Base-by-base conservation (phyloP, 1,140 invertebrate species). In the Oedothorax gibbosus region DNA sequence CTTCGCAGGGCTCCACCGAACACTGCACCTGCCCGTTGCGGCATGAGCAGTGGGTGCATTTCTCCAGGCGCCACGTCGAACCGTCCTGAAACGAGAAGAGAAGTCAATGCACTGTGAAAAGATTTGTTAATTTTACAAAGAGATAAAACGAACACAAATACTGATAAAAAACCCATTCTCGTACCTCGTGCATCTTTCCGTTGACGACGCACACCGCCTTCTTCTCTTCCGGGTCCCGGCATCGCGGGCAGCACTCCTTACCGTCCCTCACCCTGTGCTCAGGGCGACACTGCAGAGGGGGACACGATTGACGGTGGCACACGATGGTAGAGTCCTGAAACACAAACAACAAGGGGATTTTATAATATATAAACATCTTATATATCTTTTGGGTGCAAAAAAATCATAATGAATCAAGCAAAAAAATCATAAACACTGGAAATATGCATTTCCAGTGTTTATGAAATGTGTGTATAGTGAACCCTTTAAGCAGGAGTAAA, bases 11-110 rank as follows among this genome's bases (percentile, higher is more conserved):
- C 87, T 94, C 93, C 90, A 94, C 94, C 7, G 93, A 93, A 90
- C 96, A 98, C 2, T 93, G 92, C 5, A 95, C 93, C 88, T 94
- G 93, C 51, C 96, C 96, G 35, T 93, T 92, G 68, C 93, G 92
- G 90, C 97, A 98, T 85, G 89, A 90, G 89, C 96, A 98, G 15
- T 94, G 94, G 86, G 95, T 95, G 89, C 97, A 98, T 90, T 77
- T 77, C n/a, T 85, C 83, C 49, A 85, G 10, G 18, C 53, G 51
- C 83, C 83, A 85, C 0, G 65, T 53, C 5, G 77, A 20, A 1
- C 75, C 75, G 71, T 85, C 83, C 83, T 85, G 54, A 68, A 54
- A 53, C 5, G 35, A 64, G 9, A 81, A 69, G 7, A 10, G 5
- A 15, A 20, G 20, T 8, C 11, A 35, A 6, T 76, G 7, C 5